Evolutionary conservation across 1,140 invertebrate species (phyloP).

Genomic region (Steinernema khuongi): DNA sequence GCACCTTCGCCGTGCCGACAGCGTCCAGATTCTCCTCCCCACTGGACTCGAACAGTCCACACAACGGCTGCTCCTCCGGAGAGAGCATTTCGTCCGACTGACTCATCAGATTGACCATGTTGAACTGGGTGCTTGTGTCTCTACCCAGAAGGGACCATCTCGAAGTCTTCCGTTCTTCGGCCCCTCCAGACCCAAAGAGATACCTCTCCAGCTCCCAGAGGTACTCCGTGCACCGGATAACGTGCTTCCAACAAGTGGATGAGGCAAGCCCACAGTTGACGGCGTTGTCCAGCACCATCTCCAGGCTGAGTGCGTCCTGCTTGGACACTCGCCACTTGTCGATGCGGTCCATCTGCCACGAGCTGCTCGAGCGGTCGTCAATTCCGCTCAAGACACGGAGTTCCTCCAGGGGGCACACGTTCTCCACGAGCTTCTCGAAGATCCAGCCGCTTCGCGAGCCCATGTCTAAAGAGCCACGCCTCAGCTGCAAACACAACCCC

Average conservation of each 20-base stretch:
- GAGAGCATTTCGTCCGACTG: background rate
- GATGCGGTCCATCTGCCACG: background rate
- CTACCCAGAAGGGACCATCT: background rate
- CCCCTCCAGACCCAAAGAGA: background rate
- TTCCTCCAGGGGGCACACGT: slow-evolving; percentile 4
- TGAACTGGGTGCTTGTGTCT: slow-evolving; percentile 5
- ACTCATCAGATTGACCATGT: background rate
- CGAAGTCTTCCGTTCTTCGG: background rate
- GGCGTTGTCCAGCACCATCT: slow-evolving; percentile 4
- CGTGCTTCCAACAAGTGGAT: background rate
- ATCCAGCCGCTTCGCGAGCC: slow-evolving; percentile 11
- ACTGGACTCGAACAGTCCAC: background rate
- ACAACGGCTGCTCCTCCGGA: background rate
- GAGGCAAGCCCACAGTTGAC: background rate
- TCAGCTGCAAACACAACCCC: background rate
- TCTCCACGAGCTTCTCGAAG: background rate
- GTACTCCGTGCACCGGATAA: background rate
- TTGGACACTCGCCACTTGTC: background rate
- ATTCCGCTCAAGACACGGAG: background rate
- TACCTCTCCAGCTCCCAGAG: background rate
- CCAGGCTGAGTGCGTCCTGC: background rate
- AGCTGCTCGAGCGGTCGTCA: slow-evolving; percentile 1
- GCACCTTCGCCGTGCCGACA: background rate
- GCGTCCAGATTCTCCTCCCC: background rate
- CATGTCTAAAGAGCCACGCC: background rate